Conservation (phyloP, 1,140 invertebrate genomes). For the Caenorhabditis remanei region DNA sequence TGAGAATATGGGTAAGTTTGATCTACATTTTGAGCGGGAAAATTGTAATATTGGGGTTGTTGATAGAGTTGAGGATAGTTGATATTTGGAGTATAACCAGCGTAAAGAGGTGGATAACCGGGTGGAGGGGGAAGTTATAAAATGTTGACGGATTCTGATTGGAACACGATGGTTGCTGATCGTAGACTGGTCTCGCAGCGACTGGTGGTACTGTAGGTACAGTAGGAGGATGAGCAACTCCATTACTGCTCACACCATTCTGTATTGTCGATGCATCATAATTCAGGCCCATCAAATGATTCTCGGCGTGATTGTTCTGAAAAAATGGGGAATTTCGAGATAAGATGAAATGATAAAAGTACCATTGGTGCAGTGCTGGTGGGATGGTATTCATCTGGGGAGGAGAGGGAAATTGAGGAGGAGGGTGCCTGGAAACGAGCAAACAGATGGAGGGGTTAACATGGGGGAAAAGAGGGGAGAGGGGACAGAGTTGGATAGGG, state of each 20-base stretch:
- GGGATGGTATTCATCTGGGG: background rate
- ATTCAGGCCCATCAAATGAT: conserved; percentile 25
- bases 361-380: background rate
- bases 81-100: conserved; percentile 21
- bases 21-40: background rate
- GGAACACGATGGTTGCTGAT: background rate
- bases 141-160: background rate
- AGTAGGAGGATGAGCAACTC: background rate
- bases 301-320: conserved; percentile 49
- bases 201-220: background rate
- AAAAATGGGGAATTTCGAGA: background rate
- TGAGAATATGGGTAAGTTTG: background rate
- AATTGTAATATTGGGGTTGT: conserved; percentile 8
- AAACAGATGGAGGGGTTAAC: background rate
- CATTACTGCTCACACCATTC: no score
- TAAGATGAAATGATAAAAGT: background rate
- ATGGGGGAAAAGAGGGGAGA: background rate
- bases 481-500: background rate
- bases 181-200: no score
- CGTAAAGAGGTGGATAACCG: background rate
- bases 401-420: background rate
- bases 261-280: conserved; percentile 5
- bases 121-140: conserved; percentile 32
- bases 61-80: conserved; percentile 40
- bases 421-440: conserved; percentile 14